These are phyloP conservation scores for Seriola aureovittata DNA, from an alignment of 2,113 vertebrate species.

Conservation along the genomic window DNA sequence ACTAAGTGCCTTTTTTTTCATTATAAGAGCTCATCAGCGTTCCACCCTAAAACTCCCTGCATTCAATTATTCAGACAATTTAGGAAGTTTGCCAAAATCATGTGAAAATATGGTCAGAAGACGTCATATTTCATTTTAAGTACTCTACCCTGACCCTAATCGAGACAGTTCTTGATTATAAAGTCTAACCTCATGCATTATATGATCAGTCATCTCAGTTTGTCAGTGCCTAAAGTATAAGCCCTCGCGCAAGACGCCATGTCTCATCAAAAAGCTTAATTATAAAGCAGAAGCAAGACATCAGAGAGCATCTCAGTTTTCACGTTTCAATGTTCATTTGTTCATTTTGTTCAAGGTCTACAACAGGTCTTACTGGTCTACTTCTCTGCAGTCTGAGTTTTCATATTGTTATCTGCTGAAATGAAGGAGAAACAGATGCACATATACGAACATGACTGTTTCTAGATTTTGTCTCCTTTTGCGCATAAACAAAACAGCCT, in stretches of 20 bases:
- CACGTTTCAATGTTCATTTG: background rate
- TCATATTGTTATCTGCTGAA: background rate
- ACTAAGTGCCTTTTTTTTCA: background rate
- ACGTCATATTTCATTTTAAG: slow-evolving; percentile 19
- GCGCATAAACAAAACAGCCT: background rate
- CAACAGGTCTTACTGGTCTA: background rate
- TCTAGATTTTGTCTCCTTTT: background rate
- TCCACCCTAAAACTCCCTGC: background rate
- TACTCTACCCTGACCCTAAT: background rate
- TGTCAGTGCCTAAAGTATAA: no score
- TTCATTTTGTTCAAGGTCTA: background rate
- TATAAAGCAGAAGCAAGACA: no score
- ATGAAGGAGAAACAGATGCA: background rate
- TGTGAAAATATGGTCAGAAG: background rate
- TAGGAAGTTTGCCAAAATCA: background rate
- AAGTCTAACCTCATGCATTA: slow-evolving; percentile 5
- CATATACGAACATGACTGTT: background rate
- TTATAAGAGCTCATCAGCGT: background rate
- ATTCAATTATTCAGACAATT: background rate
- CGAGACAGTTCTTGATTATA: background rate
- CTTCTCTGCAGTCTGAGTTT: background rate
- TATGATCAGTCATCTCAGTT: slow-evolving; percentile 23
- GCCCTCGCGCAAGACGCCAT: no score
- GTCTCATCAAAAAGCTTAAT: no score
- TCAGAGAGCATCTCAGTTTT: no score